A percentile compares a stretch with the other conserved stretches of the same genome.
phyloP scores from a whole-genome alignment of 2,888 invertebrate species.

The Noctua fimbriata region DNA sequence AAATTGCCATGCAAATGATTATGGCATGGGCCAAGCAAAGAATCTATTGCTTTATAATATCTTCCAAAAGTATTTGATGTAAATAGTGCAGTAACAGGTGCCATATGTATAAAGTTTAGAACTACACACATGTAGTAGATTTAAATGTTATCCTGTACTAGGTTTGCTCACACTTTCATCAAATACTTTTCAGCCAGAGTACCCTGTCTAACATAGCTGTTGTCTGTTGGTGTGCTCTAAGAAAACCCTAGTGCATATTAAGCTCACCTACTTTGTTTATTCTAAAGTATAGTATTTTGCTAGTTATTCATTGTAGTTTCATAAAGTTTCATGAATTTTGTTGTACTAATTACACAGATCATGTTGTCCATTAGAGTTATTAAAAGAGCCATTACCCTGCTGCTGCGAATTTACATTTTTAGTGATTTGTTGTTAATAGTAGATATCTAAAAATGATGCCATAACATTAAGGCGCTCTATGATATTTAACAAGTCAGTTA shows the following conservation, averaged over 20 bases:
- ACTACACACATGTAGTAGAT: not conserved
- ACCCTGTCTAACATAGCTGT: not conserved
- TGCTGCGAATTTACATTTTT: conserved; percentile 15
- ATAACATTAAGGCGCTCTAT: not conserved
- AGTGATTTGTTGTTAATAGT: not conserved
- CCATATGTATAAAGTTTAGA: not conserved
- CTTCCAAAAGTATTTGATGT: not conserved
- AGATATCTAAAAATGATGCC: not conserved
- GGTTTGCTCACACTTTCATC: not conserved
- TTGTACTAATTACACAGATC: not conserved
- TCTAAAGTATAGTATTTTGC: not conserved
- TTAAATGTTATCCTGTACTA: not conserved
- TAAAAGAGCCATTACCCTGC: conserved; percentile 3
- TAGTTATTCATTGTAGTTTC: not conserved
- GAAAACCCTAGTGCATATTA: not conserved
- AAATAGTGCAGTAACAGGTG: not conserved
- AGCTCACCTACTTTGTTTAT: conserved; percentile 3
- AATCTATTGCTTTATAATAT: not conserved
- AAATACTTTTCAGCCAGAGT: not conserved
- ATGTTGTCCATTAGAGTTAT: not conserved
- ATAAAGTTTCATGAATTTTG: not conserved
- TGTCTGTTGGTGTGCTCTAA: not conserved
- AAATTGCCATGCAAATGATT: not conserved
- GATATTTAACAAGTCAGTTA: not conserved
- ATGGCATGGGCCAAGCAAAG: not conserved